A percentile compares a stretch with the other conserved stretches of the same genome.
These are phyloP conservation scores for Fragum sueziense DNA, from an alignment of 2,888 invertebrate species.

Conservation along the genomic window DNA sequence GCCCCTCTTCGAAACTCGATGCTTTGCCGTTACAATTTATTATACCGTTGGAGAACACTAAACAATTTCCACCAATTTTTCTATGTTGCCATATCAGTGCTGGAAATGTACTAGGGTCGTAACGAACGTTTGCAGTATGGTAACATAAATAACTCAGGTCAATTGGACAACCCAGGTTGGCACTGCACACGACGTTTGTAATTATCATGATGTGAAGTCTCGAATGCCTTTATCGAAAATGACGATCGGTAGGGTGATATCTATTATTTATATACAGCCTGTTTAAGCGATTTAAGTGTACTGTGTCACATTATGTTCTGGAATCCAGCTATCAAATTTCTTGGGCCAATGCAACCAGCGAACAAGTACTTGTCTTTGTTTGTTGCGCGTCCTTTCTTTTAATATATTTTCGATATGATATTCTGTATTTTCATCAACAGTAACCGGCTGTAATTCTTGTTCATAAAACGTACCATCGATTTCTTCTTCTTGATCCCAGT, in stretches of 20 bases:
- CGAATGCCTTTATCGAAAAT: neutral
- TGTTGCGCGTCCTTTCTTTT: constrained; percentile 32
- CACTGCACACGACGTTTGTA: constrained; percentile 28
- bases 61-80: constrained; percentile 34
- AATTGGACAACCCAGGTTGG: constrained; percentile 17
- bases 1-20: constrained; percentile 8
- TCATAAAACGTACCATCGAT: constrained; percentile 49
- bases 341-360: constrained; percentile 57
- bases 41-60: constrained; percentile 30
- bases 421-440: constrained; percentile 31
- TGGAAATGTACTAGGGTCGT: constrained; percentile 26
- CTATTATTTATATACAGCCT: neutral
- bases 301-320: constrained; percentile 14
- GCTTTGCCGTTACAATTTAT: constrained; percentile 39
- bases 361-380: constrained; percentile 46
- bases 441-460: constrained; percentile 44
- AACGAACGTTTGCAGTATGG: constrained; percentile 10
- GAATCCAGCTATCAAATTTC: constrained; percentile 45
- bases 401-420: constrained; percentile 44
- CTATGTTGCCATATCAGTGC: constrained; percentile 40
- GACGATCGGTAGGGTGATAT: neutral
- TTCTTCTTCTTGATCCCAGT: constrained; percentile 38
- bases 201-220: constrained; percentile 26
- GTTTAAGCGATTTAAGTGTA: constrained; percentile 13
- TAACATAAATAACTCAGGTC: constrained; percentile 24